Evolutionary conservation across 2,797 vertebrate genomes (phyloP).

Genomic region (Malacoctenus gilli): DNA sequence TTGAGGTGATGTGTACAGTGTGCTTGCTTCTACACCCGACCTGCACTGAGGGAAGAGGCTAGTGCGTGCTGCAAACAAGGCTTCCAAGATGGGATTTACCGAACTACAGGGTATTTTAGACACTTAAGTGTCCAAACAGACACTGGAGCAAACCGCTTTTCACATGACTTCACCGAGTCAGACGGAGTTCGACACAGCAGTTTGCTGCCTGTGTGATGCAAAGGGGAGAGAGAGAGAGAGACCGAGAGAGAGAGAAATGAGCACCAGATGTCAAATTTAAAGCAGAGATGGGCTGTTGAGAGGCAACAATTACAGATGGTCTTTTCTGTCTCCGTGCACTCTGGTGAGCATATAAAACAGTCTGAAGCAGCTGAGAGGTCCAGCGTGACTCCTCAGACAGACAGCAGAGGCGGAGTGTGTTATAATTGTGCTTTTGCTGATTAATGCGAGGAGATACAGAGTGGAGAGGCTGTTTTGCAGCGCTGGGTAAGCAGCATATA

Average conservation of each 20-base stretch:
- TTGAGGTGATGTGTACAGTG: too few relatives aligned
- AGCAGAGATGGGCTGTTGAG: background rate
- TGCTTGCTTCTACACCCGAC: too few relatives aligned
- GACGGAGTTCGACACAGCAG: background rate
- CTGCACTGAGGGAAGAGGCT: background rate
- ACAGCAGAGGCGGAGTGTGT: background rate
- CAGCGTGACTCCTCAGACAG: constrained; percentile 10
- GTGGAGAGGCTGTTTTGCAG: constrained; percentile 4
- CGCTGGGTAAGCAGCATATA: constrained; percentile 12
- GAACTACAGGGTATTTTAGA: background rate
- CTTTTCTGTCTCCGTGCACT: background rate
- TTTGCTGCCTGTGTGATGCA: constrained; percentile 3
- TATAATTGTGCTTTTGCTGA: constrained; percentile 10
- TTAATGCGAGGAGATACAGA: constrained; percentile 15
- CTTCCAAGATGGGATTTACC: background rate
- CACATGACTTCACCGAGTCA: constrained; percentile 4
- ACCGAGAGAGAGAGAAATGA: background rate
- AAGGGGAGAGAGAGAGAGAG: background rate
- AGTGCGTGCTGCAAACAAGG: background rate
- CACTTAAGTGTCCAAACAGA: background rate
- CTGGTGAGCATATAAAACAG: constrained; percentile 4
- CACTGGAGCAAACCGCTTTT: background rate
- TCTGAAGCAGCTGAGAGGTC: background rate
- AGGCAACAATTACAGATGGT: background rate
- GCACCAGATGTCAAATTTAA: constrained; percentile 8